phyloP scores from a whole-genome alignment of 2,113 vertebrate species.

The Solea senegalensis region DNA sequence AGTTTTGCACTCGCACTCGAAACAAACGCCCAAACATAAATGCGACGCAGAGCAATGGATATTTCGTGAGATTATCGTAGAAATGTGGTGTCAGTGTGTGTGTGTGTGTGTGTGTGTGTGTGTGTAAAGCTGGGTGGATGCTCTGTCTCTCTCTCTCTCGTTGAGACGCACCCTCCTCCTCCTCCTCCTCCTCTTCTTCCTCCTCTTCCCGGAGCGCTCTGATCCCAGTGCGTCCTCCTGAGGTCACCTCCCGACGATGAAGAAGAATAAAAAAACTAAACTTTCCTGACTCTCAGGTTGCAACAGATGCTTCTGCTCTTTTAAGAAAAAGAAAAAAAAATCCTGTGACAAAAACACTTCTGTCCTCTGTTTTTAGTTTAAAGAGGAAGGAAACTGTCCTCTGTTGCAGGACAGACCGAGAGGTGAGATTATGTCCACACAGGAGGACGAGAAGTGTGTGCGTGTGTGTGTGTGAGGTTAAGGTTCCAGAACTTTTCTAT shows the following conservation, averaged over 20 bases:
- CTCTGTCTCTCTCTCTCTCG: slow-evolving; percentile 54
- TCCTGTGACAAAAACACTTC: no score
- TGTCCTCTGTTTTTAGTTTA: no score
- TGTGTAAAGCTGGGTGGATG: slow-evolving; percentile 48
- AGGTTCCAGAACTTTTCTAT: slow-evolving; percentile 22
- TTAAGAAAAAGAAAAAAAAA: neutral
- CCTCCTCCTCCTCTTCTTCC: slow-evolving; percentile 25
- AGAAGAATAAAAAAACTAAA: neutral
- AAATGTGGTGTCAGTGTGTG: slow-evolving; percentile 1
- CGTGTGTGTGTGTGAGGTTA: neutral
- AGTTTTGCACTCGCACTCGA: neutral
- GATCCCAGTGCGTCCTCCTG: slow-evolving; percentile 53
- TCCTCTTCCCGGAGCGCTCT: slow-evolving; percentile 44
- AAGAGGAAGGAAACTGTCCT: slow-evolving; percentile 16
- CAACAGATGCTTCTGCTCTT: no score
- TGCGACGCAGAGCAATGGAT: neutral
- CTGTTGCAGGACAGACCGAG: slow-evolving; percentile 5
- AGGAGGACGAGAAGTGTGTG: neutral
- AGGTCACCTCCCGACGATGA: slow-evolving; percentile 36
- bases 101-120: slow-evolving; percentile 13
- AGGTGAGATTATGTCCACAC: slow-evolving; percentile 5
- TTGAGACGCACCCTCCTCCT: slow-evolving; percentile 34
- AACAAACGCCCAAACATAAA: neutral
- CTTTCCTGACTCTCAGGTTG: no score
- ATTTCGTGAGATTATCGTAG: neutral